Evolutionary conservation across 2,113 vertebrate species (phyloP), one percentile per base, ranked within the genome.

Genomic region (Grammomys dolichurus): DNA sequence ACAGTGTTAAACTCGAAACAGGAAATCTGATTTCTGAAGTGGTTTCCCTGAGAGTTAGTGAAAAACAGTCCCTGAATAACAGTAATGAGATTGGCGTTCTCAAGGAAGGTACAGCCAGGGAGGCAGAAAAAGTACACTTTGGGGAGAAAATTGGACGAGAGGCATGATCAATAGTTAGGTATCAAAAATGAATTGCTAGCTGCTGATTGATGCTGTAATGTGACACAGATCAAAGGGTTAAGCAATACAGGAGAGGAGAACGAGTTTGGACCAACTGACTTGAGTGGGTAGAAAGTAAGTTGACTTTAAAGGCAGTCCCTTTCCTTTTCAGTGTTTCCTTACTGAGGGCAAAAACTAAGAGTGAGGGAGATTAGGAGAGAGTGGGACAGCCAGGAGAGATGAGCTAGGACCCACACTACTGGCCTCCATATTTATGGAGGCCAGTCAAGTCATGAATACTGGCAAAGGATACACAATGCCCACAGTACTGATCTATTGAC

Each of bases 171-270:
- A 81, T 65, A 95, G 16, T 91, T n/a, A 73, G 19, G 19, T 24
- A 16, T 65, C 81, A 93, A 86, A 87, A 36, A 77, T 56, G 17
- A 94, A 48, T 72, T 54, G 17, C 72, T 56, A 54, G 12, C 54
- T 84, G 48, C 48, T 82, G 14, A 8, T 65, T 76, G 63, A 63
- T 69, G 72, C 81, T 91, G 36, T 0, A 75, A 36, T 96, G 63
- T 73, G 89, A 89, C 67, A 70, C 72, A 76, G 80, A 70, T 96
- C 92, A 95, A 54, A n/a, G 40, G 65, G 14, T 96, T 88, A 88
- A 88, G 54, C 85, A 96, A 93, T 73, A 78, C 51, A 73, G 31
- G 33, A 72, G 33, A 88, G 70, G 89, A 95, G 58, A 95, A 31
- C 69, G 69, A 88, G 70, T 95, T 85, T 90, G 78, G 19, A 5